Base-by-base conservation (phyloP, 2,888 invertebrate species). In the Uropetala carovei region DNA sequence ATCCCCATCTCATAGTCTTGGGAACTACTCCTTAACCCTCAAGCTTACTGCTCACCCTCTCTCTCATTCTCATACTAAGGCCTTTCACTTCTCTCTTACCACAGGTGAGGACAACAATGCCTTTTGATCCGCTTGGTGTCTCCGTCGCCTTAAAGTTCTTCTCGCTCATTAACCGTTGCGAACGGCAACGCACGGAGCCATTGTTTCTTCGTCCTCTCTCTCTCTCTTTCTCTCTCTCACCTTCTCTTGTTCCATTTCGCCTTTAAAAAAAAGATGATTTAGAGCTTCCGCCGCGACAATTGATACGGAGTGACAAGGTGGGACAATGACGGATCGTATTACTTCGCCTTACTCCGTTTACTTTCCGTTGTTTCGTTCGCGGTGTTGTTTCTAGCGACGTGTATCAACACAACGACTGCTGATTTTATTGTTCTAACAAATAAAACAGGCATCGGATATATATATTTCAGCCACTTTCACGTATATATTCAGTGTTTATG, bases 281-380 rank as follows among this genome's bases (percentile, higher is more conserved):
- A 89, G 89, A 43, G 89, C 18, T 56, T 83, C 56, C 9, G 83
- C 30, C 18, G 89, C n/a, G n/a, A 43, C n/a, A 89, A 89, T 64
- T 43, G 89, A 43, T 30, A 16, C 13, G 60, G 22, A 64, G 89
- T 89, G 64, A 68, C 89, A 43, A 68, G 27, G 18, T 56, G 64
- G 64, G n/a, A 64, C 89, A 68, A 60, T 60, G 89, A 89, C 18
- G 64, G 64, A 89, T 89, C 43, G 68, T 60, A 43, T 60, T 68
- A 64, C n/a, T 43, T 11, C 68, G 16, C 43, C 16, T 75, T 0
- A 5, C 13, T 75, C 75, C 8, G 22, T 75, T 27, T 27, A 13
- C 22, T 10, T 75, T 27, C 22, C 27, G 10, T 27, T 27, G 22
- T 27, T 43, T 3, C 43, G 43, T 43, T 3, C 43, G 43, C 43